These are phyloP conservation scores for Drosophila pseudoobscura DNA, from an alignment of 1,140 invertebrate species.

Conservation along the genomic window DNA sequence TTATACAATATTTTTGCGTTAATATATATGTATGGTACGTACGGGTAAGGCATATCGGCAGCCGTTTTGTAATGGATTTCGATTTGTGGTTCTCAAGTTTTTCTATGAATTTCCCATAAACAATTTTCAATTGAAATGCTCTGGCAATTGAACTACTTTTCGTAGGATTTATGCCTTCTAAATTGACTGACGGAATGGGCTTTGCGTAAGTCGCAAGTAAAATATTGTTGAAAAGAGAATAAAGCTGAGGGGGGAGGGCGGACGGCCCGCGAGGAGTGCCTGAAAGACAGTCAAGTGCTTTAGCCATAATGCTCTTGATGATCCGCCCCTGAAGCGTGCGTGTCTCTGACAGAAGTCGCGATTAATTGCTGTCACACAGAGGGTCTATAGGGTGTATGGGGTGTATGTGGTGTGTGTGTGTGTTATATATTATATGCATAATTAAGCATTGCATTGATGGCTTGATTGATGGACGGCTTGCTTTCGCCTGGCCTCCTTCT, in stretches of 20 bases:
- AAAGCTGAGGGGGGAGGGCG: neutral
- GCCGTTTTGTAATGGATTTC: slow-evolving; percentile 71
- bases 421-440: slow-evolving; percentile 57
- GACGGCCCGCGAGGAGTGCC: slow-evolving; percentile 1
- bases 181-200: slow-evolving; percentile 51
- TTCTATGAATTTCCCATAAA: slow-evolving; percentile 78
- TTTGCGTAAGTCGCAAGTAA: slow-evolving; percentile 30
- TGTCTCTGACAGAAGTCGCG: slow-evolving; percentile 30
- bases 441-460: slow-evolving; percentile 54
- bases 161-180: slow-evolving; percentile 61
- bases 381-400: neutral
- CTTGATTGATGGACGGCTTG: slow-evolving; percentile 39
- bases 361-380: slow-evolving; percentile 55
- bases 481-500: slow-evolving; percentile 37
- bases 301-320: slow-evolving; percentile 34
- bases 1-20: slow-evolving; percentile 76
- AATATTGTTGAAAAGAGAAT: slow-evolving; percentile 18
- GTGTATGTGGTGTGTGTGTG: slow-evolving; percentile 45
- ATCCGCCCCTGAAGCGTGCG: slow-evolving; percentile 10
- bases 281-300: slow-evolving; percentile 15
- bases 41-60: slow-evolving; percentile 3
- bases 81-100: slow-evolving; percentile 61
- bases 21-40: slow-evolving; percentile 23
- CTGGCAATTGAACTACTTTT: slow-evolving; percentile 76
- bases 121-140: slow-evolving; percentile 68